Percentiles rank a stretch among this genome's conserved stretches.
Conservation (phyloP, 2,888 invertebrate genomes). For the Bembecia ichneumoniformis region DNA sequence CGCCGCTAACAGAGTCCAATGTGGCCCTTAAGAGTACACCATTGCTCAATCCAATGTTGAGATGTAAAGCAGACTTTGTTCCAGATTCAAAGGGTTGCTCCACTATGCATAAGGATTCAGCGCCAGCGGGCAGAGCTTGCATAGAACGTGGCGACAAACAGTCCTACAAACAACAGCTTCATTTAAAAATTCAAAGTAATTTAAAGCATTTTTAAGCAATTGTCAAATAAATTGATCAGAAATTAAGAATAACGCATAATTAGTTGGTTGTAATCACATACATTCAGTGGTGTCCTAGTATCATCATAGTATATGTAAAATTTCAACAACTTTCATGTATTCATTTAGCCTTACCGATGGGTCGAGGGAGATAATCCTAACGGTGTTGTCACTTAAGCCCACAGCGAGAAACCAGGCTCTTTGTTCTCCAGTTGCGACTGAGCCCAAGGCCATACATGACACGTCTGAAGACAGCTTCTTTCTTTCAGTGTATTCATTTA, state of each 20-base stretch:
- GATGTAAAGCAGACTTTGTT: conserved; percentile 81
- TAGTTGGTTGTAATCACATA: conserved; percentile 61
- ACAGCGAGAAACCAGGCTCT: conserved; percentile 96
- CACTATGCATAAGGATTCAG: conserved; percentile 97
- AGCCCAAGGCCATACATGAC: conserved; percentile 97
- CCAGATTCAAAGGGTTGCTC: conserved; percentile 83
- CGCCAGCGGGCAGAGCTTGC: conserved; percentile 96
- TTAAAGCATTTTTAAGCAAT: neutral
- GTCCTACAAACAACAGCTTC: conserved; percentile 69
- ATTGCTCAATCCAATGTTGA: conserved; percentile 98
- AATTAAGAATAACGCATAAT: conserved; percentile 66
- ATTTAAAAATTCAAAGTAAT: neutral
- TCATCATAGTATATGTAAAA: conserved; percentile 43
- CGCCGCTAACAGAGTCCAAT: conserved; percentile 95
- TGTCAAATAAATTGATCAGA: conserved; percentile 28
- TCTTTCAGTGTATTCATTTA: conserved; percentile 98
- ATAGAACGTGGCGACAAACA: conserved; percentile 95
- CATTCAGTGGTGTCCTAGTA: conserved; percentile 68
- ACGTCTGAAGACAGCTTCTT: conserved; percentile 98
- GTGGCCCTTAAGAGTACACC: conserved; percentile 95
- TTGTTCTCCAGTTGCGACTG: conserved; percentile 95
- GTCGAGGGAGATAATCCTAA: conserved; percentile 96
- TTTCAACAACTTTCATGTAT: neutral
- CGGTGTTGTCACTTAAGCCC: conserved; percentile 95
- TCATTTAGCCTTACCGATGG: conserved; percentile 77